Evolutionary conservation across 2,888 invertebrate species (phyloP).

Genomic region (Steinernema carpocapsae): DNA sequence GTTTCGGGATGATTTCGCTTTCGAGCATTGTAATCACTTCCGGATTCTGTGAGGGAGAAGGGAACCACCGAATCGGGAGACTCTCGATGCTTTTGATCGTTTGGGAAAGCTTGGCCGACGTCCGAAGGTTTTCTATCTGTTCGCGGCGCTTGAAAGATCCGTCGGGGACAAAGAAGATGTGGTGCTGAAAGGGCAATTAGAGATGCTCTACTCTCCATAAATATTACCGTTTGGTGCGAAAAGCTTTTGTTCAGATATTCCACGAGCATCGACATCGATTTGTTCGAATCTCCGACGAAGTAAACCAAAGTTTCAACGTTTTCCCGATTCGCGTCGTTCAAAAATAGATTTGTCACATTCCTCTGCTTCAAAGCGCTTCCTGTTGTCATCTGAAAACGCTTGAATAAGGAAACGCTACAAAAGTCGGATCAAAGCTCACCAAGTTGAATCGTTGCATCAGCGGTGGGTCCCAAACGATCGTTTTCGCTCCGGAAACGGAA

Average conservation of each 20-base stretch:
- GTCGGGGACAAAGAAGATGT: conserved; percentile 47
- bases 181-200: conserved; percentile 36
- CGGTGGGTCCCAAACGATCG: conserved; percentile 34
- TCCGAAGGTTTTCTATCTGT: background rate
- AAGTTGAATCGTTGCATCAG: conserved; percentile 59
- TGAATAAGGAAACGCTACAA: too few species aligned
- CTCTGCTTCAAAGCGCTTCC: background rate
- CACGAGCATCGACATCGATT: background rate
- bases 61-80: conserved; percentile 51
- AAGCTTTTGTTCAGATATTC: background rate
- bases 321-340: too few species aligned
- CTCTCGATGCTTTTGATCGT: conserved; percentile 28
- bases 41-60: conserved; percentile 34
- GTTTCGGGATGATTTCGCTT: conserved; percentile 27
- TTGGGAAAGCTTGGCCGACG: conserved; percentile 23
- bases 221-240: background rate
- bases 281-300: background rate
- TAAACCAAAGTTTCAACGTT: background rate
- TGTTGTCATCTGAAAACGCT: background rate
- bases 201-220: too few species aligned
- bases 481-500: conserved; percentile 7
- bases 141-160: conserved; percentile 40
- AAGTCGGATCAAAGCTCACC: too few species aligned
- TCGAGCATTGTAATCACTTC: conserved; percentile 34
- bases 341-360: background rate